A percentile compares a stretch with the other conserved stretches of the same genome.
phyloP scores from a whole-genome alignment of 2,113 vertebrate species.

The Xenotilapia caudafasciata region DNA sequence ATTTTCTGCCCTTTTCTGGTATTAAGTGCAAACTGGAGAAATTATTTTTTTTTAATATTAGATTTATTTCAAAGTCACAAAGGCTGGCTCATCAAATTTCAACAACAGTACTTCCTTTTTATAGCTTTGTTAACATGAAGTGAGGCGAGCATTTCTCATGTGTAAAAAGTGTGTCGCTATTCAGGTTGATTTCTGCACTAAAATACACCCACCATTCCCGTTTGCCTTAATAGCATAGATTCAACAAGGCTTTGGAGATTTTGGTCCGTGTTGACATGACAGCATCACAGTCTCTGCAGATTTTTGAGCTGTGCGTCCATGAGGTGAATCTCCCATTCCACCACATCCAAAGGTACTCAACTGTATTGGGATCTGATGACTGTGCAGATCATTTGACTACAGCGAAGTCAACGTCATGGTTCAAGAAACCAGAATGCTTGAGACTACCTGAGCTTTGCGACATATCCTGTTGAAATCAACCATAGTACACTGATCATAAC shows the following conservation, averaged over 20 bases:
- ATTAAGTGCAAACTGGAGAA: neutral
- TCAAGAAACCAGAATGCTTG: neutral
- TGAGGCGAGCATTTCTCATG: neutral
- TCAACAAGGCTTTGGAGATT: rapidly evolving
- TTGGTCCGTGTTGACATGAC: neutral
- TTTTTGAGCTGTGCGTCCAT: neutral
- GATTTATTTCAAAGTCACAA: neutral
- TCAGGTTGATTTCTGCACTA: neutral
- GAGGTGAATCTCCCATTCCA: neutral
- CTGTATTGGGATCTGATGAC: neutral
- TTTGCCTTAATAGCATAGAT: neutral
- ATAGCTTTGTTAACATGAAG: neutral
- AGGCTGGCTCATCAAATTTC: neutral
- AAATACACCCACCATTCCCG: neutral
- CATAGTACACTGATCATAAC: neutral
- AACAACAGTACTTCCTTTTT: neutral
- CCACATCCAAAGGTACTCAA: neutral
- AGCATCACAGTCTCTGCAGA: rapidly evolving
- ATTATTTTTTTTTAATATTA: neutral
- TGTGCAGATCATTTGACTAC: neutral
- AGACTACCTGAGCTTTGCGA: neutral
- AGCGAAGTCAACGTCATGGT: neutral
- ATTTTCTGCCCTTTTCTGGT: neutral
- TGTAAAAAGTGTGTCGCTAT: neutral
- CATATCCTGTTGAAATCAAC: neutral